Base-by-base conservation (phyloP, 2,113 vertebrate species). In the rabbit (Oryctolagus cuniculus) region DNA sequence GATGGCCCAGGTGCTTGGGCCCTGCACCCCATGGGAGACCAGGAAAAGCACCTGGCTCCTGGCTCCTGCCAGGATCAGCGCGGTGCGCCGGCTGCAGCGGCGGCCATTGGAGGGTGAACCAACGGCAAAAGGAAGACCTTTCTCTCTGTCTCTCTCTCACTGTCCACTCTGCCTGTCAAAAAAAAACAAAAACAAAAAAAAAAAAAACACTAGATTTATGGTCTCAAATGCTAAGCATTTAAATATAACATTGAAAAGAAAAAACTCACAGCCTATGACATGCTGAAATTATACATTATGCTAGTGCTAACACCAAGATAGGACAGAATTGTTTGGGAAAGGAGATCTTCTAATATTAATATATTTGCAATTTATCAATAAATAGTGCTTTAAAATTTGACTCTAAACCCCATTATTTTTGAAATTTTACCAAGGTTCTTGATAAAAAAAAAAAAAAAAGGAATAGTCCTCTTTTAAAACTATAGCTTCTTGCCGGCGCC, bases 401-500 rank as follows among this genome's bases (percentile, higher is more conserved):
- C 19, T 34, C 44, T 73, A 64, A 67, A 77, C 17, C 11, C 19
- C 38, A 27, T 44, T 77, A 34, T 29, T 61, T 84, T 77, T 87
- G 3, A 88, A 94, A 94, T 69, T 34, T 79, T 25, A 82, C 66
- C 21, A 31, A 58, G 10, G 15, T 91, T 91, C 70, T 90, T 88
- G 25, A 44, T 66, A 27, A 61, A 91, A 58, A 58, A 16, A 61
- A 10, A 79, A n/a, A n/a, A 53, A 86, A 29, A 4, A 11, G 4
- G 6, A 51, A 11, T 12, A 69, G 17, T 15, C 6, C 8, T 63
- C 38, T 90, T 93, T 90, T 69, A 36, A n/a, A 85, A 88, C 89
- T 69, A 34, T 53, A 79, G 22, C 25, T 77, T 79, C 72, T 89
- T 95, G n/a, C n/a, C n/a, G n/a, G n/a, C n/a, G n/a, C n/a, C n/a